Base-by-base conservation (phyloP, 2,888 invertebrate species). In the Lingula anatina region DNA sequence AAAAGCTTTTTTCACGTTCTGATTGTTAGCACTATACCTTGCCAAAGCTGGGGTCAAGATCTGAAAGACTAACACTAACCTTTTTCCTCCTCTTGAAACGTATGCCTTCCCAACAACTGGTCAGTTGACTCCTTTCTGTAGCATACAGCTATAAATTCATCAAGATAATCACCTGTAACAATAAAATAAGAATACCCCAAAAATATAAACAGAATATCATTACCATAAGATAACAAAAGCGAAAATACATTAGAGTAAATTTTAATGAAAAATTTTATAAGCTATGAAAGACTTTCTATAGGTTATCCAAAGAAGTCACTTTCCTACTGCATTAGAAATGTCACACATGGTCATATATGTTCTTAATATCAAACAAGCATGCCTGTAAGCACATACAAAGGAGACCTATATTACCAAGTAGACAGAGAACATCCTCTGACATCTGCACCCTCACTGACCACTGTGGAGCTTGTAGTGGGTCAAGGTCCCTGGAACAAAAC, bases 401-500 rank as follows among this genome's bases (percentile, higher is more conserved):
- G n/a, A n/a, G n/a, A n/a, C n/a, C n/a, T n/a, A n/a, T n/a, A n/a
- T 64, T 59, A 77, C 78, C 84, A 52, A 95, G 81, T 60, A 90
- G 83, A 70, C 89, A 90, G 23, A 84, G 81, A 0, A 87, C 85
- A 48, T 85, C 83, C 18, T 86, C 83, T 23, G 84, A 82, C 84
- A 83, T 70, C 51, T 69, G 64, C 15, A 79, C 68, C 18, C 75
- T 61, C 49, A 79, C 76, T 36, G 76, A 70, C 93, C 93, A 94
- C 49, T 84, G 82, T 0, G 89, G 89, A 83, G 82, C 83, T 43
- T 81, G 81, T 41, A 83, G 75, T 1, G 95, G 91, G 71, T 93
- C 87, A 65, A 96, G 86, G 75, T 94, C 92, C 21, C n/a, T n/a
- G n/a, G n/a, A n/a, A n/a, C n/a, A n/a, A n/a, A n/a, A n/a, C n/a